Percentiles rank a stretch among this genome's conserved stretches.
Evolutionary conservation across 1,140 invertebrate genomes (phyloP).

Genomic region (Papilio polyxenes): DNA sequence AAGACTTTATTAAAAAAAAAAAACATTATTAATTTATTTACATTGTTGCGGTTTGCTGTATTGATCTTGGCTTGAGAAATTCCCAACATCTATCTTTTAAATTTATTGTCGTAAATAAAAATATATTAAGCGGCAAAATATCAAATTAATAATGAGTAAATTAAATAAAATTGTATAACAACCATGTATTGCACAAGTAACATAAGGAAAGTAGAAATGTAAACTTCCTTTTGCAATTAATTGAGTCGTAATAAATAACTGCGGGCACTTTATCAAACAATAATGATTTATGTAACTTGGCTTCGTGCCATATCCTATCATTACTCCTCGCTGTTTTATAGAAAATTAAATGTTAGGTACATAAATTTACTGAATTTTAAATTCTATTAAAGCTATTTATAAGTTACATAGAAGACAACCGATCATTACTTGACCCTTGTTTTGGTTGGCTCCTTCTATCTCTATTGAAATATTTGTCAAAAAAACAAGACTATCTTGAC

Average conservation of each 20-base stretch:
- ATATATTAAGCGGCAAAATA: neutral
- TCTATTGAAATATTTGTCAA: neutral
- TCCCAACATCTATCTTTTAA: neutral
- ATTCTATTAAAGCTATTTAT: neutral
- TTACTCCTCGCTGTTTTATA: slow-evolving; percentile 29
- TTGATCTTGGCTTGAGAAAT: slow-evolving; percentile 6
- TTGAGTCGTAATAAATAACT: slow-evolving; percentile 26
- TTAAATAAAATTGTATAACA: neutral
- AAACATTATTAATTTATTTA: slow-evolving; percentile 21
- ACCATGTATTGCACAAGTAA: neutral
- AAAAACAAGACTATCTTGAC: neutral
- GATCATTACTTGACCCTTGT: neutral
- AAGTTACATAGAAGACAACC: neutral
- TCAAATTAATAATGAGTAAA: neutral
- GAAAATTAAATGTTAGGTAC: neutral
- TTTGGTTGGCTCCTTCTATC: neutral
- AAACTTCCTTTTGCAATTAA: slow-evolving; percentile 27
- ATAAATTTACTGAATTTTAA: neutral
- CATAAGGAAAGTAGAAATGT: slow-evolving; percentile 2
- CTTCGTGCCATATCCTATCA: slow-evolving; percentile 25
- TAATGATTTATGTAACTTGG: slow-evolving; percentile 33
- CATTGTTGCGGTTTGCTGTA: slow-evolving; percentile 15
- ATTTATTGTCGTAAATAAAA: neutral
- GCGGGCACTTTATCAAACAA: slow-evolving; percentile 27
- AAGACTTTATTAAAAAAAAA: neutral